Percentiles rank a stretch among this genome's conserved stretches.
phyloP scores from a whole-genome alignment of 2,113 vertebrate species.

The Alligator sinensis region DNA sequence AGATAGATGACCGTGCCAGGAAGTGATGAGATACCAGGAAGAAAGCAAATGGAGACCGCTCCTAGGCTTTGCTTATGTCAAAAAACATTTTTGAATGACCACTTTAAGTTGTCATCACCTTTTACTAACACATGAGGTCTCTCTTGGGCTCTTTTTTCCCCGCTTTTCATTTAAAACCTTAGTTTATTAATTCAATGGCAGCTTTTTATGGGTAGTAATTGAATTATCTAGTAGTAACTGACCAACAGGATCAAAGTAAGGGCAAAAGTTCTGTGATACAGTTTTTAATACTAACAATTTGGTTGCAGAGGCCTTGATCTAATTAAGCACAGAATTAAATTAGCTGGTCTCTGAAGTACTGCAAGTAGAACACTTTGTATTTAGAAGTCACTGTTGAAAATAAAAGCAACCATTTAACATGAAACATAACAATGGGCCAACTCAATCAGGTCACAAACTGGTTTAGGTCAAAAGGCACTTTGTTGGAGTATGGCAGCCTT shows the following conservation, averaged over 20 bases:
- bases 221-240: background rate
- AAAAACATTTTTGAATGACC: background rate
- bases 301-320: slow-evolving; percentile 18
- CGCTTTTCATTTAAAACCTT: background rate
- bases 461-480: background rate
- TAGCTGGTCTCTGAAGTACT: slow-evolving; percentile 2
- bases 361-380: background rate
- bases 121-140: slow-evolving; percentile 66
- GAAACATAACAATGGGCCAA: background rate
- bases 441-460: background rate
- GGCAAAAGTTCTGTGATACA: background rate
- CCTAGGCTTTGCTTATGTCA: background rate
- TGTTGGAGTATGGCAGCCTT: background rate
- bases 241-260: background rate
- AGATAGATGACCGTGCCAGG: too few species aligned
- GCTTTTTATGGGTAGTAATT: background rate
- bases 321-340: slow-evolving; percentile 52
- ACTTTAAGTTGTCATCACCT: slow-evolving; percentile 44
- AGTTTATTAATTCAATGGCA: slow-evolving; percentile 21
- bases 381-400: slow-evolving; percentile 36
- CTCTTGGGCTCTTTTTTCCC: slow-evolving; percentile 57
- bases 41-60: background rate
- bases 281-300: background rate
- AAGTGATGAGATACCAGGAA: too few species aligned
- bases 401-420: background rate